Base-by-base conservation (phyloP, 2,888 invertebrate genomes). In the Pterobdella sp. region DNA sequence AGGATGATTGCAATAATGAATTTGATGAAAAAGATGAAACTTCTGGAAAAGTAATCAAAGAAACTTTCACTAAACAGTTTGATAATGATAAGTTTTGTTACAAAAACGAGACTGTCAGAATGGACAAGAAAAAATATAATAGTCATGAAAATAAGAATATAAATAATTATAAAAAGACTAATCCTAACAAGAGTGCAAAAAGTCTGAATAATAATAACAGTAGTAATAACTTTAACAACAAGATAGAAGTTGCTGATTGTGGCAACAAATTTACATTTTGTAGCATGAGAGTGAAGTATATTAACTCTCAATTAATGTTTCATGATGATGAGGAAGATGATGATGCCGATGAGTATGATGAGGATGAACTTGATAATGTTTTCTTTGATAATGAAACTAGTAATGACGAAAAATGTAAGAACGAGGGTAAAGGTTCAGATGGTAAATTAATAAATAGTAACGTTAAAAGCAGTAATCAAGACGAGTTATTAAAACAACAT, bases 341-440 rank as follows among this genome's bases (percentile, higher is more conserved):
- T 56, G 60, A 56, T 56, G 49, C 49, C 42, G 42, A 42, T 42
- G 42, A 18, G 60, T 4, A 56, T 56, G 60, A 22, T 56, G 60
- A 22, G 18, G 60, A n/a, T 56, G 60, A 56, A 56, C 4, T 26
- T 56, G 60, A 56, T 14, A 26, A 56, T 56, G 4, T 3, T 56
- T 22, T 4, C 26, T 22, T 3, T 56, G 60, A 56, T 14, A 22
- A 56, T n/a, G n/a, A 56, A 56, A 56, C 18, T 56, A 18, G 4
- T n/a, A 26, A 3, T 56, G n/a, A 56, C 3, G 60, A 22, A 56
- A 56, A 56, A 18, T 26, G 26, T 26, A 56, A 56, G 60, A 56
- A 7, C 18, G 26, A 56, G n/a, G 26, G 18, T 4, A 56, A 26
- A 14, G 42, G 18, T 14, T 7, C 18, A 56, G 60, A 56, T 56